phyloP scores from a whole-genome alignment of 2,113 vertebrate genomes.

The Stercorarius parasiticus region DNA sequence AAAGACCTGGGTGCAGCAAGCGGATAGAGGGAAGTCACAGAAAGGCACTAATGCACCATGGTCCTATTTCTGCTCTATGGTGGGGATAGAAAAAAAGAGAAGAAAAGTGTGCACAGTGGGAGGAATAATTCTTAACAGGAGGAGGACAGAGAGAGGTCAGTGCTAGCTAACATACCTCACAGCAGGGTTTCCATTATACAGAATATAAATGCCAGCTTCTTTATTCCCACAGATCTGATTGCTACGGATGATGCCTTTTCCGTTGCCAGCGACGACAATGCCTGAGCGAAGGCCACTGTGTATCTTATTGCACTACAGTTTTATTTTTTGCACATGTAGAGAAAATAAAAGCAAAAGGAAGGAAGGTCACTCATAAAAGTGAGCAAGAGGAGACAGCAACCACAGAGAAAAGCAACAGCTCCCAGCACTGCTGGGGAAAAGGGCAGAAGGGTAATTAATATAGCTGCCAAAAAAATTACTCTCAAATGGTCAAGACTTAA shows the following conservation, averaged over 20 bases:
- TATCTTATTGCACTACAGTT: slow-evolving; percentile 88
- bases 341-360: slow-evolving; percentile 20
- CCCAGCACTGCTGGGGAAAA: neutral
- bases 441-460: neutral
- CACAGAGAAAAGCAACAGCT: neutral
- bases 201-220: slow-evolving; percentile 92
- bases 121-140: neutral
- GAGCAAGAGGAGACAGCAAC: neutral
- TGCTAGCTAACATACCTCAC: slow-evolving; percentile 80
- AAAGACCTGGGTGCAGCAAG: neutral
- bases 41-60: neutral
- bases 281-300: slow-evolving; percentile 91
- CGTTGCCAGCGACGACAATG: slow-evolving; percentile 88
- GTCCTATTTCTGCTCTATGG: neutral
- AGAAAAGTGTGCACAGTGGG: neutral
- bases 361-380: neutral
- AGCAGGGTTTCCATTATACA: slow-evolving; percentile 89
- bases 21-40: neutral
- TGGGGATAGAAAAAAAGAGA: neutral
- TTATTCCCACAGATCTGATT: slow-evolving; percentile 94
- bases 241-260: slow-evolving; percentile 88
- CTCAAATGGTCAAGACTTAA: neutral
- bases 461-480: neutral
- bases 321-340: slow-evolving; percentile 4
- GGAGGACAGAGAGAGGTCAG: neutral